Base-by-base conservation (phyloP, 2,113 vertebrate species). In the Anguilla rostrata region DNA sequence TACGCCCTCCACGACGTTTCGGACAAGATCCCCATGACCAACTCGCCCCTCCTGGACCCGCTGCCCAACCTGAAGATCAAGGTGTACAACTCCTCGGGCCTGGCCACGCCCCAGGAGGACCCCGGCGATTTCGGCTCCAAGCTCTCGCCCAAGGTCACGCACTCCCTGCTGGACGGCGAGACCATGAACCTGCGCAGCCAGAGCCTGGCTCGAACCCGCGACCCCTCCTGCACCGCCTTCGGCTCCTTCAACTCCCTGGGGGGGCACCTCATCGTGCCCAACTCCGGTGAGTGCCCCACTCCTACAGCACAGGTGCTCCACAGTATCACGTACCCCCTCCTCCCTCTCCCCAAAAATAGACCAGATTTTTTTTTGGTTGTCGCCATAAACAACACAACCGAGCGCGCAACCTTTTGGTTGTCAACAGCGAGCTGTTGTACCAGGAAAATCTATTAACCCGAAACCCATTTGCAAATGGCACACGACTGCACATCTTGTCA, bases 11-110 rank as follows among this genome's bases (percentile, higher is more conserved):
- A 98, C 0, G 97, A 98, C 0, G 97, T 98, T 86, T 97, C 98
- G 0, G 97, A 98, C 93, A 98, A 98, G 94, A 98, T 99, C 87
- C 97, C 97, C 6, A 98, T 99, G 98, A 99, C 97, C 90, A 98
- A 97, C 92, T 99, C 97, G 66, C 98, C 97, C 0, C 97, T 99
- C 81, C 92, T 98, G 89, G 98, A 99, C 84, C 98, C 98, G 0
- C 94, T 98, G 41, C 98, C 97, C 71, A 99, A 97, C 94, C 87
- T 99, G 93, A 99, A 99, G 92, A 99, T 98, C 94, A 99, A 99
- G 92, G 98, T 99, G 39, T 98, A 97, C 87, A 98, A 97, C 91
- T 98, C 96, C 0, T 97, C 98, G 0, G 96, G 97, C 0, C 94
- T 97, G 56, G 97, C 98, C 89, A 98, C 97, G 0, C 97, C 97